Base-by-base conservation (phyloP, 2,888 invertebrate genomes). In the Beris morrisii region DNA sequence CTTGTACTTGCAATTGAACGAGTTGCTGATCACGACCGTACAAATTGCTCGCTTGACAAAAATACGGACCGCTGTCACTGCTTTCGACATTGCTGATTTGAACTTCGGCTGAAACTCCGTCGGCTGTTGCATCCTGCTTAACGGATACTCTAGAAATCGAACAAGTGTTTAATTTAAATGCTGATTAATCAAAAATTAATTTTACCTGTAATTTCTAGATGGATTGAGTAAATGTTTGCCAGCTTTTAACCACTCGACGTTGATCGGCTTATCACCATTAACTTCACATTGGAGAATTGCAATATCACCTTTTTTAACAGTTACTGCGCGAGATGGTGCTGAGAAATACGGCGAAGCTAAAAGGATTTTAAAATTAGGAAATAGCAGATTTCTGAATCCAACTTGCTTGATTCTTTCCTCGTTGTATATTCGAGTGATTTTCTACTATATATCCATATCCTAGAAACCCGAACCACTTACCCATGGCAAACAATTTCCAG, bases 221-320 rank as follows among this genome's bases (percentile, higher is more conserved):
- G 89, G 87, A 78, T 87, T 88, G 68, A 89, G 78, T 73, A 88
- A 88, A 65, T 84, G 84, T 78, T 88, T 89, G 71, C 88, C 88
- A 69, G 87, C 86, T 73, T 86, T 84, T 75, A 89, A 83, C 92
- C 92, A 92, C 65, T 86, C 84, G 63, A 91, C 87, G 73, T 86
- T 90, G 73, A 92, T 86, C 61, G 91, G 91, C 75, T 88, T 88
- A 79, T 92, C 91, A 4, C 91, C 92, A 73, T 88, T 87, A 4
- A 91, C 90, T 75, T 89, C 86, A 77, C 91, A 92, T 73, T 88
- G 87, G 73, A 92, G 79, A 54, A 86, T 84, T 12, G 90, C 88
- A 4, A 88, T 88, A 74, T 90, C 88, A 12, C 88, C 88, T 75
- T 85, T 90, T 79, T 87, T 90, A 69, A 88, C 90, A 28, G 87